A percentile compares a stretch with the other conserved stretches of the same genome.
phyloP scores from a whole-genome alignment of 1,140 invertebrate species.

The Lasioglossum baleicum region DNA sequence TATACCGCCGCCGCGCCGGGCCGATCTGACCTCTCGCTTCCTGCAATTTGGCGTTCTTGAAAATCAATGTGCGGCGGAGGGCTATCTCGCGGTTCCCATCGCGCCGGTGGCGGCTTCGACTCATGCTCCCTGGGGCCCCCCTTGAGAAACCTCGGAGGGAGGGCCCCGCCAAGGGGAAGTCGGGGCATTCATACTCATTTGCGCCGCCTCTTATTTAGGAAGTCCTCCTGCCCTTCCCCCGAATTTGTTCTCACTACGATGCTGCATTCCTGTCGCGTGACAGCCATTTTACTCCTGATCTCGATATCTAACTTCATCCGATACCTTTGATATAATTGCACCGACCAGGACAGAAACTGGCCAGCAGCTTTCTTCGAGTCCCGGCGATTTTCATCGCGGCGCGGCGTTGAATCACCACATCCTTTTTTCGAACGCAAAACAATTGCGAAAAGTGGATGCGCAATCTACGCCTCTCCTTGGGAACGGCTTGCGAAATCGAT shows the following conservation, averaged over 20 bases:
- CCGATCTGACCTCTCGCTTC: slow-evolving; percentile 70
- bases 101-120: slow-evolving; percentile 38
- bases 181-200: slow-evolving; percentile 41
- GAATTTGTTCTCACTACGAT: background rate
- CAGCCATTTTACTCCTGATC: no score
- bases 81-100: slow-evolving; percentile 69
- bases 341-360: no score
- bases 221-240: background rate
- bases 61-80: slow-evolving; percentile 68
- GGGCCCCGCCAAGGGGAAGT: slow-evolving; percentile 30
- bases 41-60: slow-evolving; percentile 72
- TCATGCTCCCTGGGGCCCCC: slow-evolving; percentile 8
- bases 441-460: slow-evolving; percentile 59
- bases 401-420: slow-evolving; percentile 41
- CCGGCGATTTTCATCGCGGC: background rate
- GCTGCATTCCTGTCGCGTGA: background rate
- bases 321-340: no score
- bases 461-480: slow-evolving; percentile 63
- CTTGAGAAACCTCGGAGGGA: slow-evolving; percentile 44
- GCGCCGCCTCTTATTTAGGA: slow-evolving; percentile 40
- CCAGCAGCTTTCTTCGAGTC: background rate
- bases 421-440: slow-evolving; percentile 46
- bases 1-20: slow-evolving; percentile 15
- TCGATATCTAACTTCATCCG: no score
- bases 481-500: slow-evolving; percentile 76